Conservation (phyloP, 2,113 vertebrate genomes). For the Tragelaphus scriptus region DNA sequence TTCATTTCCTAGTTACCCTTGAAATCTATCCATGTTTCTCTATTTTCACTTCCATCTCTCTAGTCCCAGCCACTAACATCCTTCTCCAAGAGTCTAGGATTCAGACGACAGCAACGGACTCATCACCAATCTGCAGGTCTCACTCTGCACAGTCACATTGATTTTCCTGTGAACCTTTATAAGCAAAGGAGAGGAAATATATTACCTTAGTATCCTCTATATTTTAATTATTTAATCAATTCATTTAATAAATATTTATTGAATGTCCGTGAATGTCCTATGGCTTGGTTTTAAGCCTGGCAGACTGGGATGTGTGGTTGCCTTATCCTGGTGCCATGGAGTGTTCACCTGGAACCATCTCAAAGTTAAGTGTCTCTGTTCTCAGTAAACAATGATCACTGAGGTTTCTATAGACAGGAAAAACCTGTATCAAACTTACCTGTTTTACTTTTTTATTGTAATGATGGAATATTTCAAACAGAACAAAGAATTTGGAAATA, state of each 20-base stretch:
- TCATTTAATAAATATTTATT: not conserved
- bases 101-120: not conserved
- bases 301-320: not conserved
- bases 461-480: constrained; percentile 19
- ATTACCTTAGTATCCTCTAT: not conserved
- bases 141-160: not conserved
- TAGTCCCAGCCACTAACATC: not conserved
- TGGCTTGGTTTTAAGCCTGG: not conserved
- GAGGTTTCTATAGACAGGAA: not conserved
- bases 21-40: not conserved
- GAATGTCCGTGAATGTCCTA: not conserved
- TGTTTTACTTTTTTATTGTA: not conserved
- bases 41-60: not conserved
- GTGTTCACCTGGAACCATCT: not conserved
- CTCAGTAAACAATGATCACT: not conserved
- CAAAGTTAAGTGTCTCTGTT: not conserved
- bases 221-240: constrained; percentile 15
- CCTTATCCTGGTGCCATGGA: not conserved
- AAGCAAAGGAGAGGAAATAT: constrained; percentile 4
- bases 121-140: not conserved
- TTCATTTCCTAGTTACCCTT: not conserved
- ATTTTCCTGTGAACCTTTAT: not conserved
- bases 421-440: not conserved
- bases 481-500: not conserved
- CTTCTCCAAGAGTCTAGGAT: not conserved